Base-by-base conservation (phyloP, 2,888 invertebrate species). In the Ischnus inquisitorius region DNA sequence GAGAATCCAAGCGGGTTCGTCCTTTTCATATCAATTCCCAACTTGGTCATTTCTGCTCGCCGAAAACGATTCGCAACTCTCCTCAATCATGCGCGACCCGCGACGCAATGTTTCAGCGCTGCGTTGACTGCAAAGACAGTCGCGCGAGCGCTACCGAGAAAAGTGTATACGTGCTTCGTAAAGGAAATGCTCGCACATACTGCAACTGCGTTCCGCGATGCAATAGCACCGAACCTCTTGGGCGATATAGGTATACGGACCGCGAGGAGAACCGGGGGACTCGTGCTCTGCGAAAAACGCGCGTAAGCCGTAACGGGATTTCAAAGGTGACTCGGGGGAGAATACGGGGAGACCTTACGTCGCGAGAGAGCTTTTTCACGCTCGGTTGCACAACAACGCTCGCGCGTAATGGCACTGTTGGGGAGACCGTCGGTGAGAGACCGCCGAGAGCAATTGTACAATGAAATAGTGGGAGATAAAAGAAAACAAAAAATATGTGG, bases 301-400 rank as follows among this genome's bases (percentile, higher is more conserved):
- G 68, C 67, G 64, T 75, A 79, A 79, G 57, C 54, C 64, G 68
- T 79, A 83, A 85, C 75, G 78, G 60, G 74, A 83, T 78, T 81
- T 74, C 57, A 62, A 83, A 83, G 60, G 85, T 83, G 76, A 85
- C 76, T 71, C 76, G 62, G n/a, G 54, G 19, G 64, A 74, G 16
- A 51, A n/a, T 22, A 8, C 10, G 10, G 3, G 3, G 22, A 16
- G 22, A 54, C 22, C 54, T 54, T 22, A 54, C n/a, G 64, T 74
- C 16, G 25, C 71, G 39, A 16, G 54, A 48, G 48, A 57, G 46
- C 16, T 81, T 81, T 72, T 16, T 34, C 54, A 43, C 72, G 51
- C 54, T 69, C 62, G 62, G 57, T 46, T 74, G 78, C 65, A 64
- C 76, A 71, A 34, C 71, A 41, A 75, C 43, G 48, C 48, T 74